Conservation (phyloP, 2,888 invertebrate species). For the Poecilobothrus nobilitatus region DNA sequence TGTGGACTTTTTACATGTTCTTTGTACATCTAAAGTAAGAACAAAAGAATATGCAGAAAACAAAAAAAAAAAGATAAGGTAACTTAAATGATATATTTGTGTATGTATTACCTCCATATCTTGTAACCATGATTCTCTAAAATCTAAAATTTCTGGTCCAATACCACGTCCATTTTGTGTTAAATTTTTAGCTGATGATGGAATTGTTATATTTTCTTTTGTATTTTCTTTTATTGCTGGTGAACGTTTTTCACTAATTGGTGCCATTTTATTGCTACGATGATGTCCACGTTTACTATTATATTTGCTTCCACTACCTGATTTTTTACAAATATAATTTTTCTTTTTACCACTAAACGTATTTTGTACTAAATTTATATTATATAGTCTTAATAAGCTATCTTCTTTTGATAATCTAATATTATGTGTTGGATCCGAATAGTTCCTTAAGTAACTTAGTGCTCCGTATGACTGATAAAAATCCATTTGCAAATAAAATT, state of each 20-base stretch:
- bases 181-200: background rate
- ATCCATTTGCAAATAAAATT: slow-evolving; percentile 4
- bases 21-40: slow-evolving; percentile 19
- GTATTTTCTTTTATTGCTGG: slow-evolving; percentile 23
- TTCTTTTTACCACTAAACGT: background rate
- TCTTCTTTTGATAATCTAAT: background rate
- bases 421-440: background rate
- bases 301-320: background rate
- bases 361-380: slow-evolving; percentile 1
- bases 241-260: slow-evolving; percentile 39
- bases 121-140: slow-evolving; percentile 42
- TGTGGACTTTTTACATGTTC: slow-evolving; percentile 19
- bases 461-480: slow-evolving; percentile 1
- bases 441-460: slow-evolving; percentile 3
- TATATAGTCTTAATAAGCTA: background rate
- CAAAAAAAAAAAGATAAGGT: background rate
- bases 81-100: slow-evolving; percentile 18
- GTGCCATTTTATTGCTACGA: slow-evolving; percentile 33
- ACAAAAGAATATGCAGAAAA: too few relatives aligned
- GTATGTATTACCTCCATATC: slow-evolving; percentile 32
- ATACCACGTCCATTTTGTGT: background rate
- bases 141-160: slow-evolving; percentile 36
- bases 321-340: background rate
- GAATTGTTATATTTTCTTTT: slow-evolving; percentile 19
- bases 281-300: background rate